These are phyloP conservation scores for Drosophila saltans DNA, from an alignment of 1,140 invertebrate species.

Conservation along the genomic window DNA sequence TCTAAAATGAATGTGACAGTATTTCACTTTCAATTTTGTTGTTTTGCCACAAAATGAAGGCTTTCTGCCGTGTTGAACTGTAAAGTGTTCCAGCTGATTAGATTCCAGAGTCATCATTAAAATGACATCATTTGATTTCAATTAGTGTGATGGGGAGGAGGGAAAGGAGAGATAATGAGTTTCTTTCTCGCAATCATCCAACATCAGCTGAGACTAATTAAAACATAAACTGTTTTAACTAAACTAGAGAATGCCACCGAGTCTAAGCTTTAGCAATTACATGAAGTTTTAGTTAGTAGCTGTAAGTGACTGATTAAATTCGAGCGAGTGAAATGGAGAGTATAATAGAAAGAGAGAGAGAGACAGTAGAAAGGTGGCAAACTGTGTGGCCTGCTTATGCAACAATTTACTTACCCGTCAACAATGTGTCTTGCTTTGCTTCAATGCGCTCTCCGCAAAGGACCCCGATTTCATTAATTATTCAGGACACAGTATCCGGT, in stretches of 20 bases:
- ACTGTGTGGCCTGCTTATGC: slow-evolving; percentile 21
- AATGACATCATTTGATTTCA: slow-evolving; percentile 53
- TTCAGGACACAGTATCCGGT: slow-evolving; percentile 53
- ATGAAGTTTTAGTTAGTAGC: slow-evolving; percentile 27
- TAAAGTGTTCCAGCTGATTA: slow-evolving; percentile 34
- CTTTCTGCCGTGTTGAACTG: not conserved
- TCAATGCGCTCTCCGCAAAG: slow-evolving; percentile 16
- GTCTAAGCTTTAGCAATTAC: slow-evolving; percentile 35
- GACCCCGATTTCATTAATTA: slow-evolving; percentile 68
- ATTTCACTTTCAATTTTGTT: not conserved
- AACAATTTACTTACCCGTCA: slow-evolving; percentile 39
- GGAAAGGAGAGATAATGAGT: slow-evolving; percentile 39
- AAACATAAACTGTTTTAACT: slow-evolving; percentile 56
- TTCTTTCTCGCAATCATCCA: slow-evolving; percentile 16
- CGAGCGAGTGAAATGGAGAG: slow-evolving; percentile 9
- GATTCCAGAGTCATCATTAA: slow-evolving; percentile 34
- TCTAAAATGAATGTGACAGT: not conserved
- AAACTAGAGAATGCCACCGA: slow-evolving; percentile 15
- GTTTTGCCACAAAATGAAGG: not conserved
- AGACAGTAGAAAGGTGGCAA: slow-evolving; percentile 24
- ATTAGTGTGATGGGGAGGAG: slow-evolving; percentile 29
- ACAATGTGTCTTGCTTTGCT: slow-evolving; percentile 24
- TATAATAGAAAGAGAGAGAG: not conserved
- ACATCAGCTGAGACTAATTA: slow-evolving; percentile 44
- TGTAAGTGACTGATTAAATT: slow-evolving; percentile 59